Evolutionary conservation across 2,888 invertebrate species (phyloP).

Genomic region (Tenthredo distinguenda): DNA sequence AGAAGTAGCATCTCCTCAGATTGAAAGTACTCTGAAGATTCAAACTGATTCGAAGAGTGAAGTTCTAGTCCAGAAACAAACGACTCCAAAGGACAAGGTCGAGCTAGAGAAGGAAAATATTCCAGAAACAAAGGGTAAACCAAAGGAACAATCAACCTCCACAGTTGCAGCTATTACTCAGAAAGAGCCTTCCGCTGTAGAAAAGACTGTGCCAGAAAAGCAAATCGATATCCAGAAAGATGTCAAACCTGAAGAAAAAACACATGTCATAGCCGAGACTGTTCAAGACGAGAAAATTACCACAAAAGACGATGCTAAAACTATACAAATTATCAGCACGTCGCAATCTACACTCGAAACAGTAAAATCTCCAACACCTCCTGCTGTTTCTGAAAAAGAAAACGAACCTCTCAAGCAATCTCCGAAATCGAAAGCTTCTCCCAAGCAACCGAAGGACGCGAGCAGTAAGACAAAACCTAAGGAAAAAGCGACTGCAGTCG

Average conservation of each 20-base stretch:
- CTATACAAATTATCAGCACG: constrained; percentile 15
- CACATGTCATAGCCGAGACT: not conserved
- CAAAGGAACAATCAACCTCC: constrained; percentile 60
- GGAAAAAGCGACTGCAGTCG: not conserved
- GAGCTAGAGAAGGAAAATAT: constrained; percentile 76
- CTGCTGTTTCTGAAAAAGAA: constrained; percentile 28
- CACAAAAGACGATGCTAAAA: not conserved
- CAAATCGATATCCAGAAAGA: not conserved
- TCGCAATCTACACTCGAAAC: constrained; percentile 15
- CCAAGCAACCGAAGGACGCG: not conserved
- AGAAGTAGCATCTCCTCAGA: constrained; percentile 62
- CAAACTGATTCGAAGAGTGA: constrained; percentile 71
- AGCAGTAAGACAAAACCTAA: not conserved
- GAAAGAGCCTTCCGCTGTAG: not conserved
- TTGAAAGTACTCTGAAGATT: constrained; percentile 30
- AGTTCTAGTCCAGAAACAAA: constrained; percentile 58
- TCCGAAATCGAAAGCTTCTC: constrained; percentile 28
- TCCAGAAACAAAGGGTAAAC: constrained; percentile 76
- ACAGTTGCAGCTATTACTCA: constrained; percentile 27
- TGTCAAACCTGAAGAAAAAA: not conserved
- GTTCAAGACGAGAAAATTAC: not conserved
- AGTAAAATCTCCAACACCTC: not conserved
- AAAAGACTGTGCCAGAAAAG: constrained; percentile 3
- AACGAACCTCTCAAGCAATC: constrained; percentile 51
- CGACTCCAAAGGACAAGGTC: constrained; percentile 77